These are phyloP conservation scores for Cephus sareptanus DNA, from an alignment of 2,888 invertebrate genomes.

Conservation along the genomic window DNA sequence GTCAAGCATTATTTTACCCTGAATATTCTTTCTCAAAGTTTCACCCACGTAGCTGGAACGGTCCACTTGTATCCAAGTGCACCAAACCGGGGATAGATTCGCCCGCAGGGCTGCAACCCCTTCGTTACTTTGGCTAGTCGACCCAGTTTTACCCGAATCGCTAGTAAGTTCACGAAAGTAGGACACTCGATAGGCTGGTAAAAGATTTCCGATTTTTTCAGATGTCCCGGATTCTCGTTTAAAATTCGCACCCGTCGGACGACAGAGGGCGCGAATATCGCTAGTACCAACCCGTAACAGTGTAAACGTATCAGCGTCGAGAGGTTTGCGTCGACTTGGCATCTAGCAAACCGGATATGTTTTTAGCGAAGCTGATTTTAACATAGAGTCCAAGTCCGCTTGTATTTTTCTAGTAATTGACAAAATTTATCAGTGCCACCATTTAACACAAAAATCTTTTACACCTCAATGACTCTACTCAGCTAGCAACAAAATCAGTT, in stretches of 20 bases:
- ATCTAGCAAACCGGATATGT: not conserved
- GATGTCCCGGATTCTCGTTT: not conserved
- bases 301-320: not conserved
- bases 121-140: constrained; percentile 44
- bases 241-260: not conserved
- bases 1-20: not conserved
- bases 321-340: not conserved
- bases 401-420: not conserved
- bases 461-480: not conserved
- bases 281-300: not conserved
- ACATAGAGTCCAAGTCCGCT: not conserved
- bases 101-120: constrained; percentile 44
- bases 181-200: constrained; percentile 28
- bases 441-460: not conserved
- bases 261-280: not conserved
- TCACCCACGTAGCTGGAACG: not conserved
- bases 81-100: constrained; percentile 38
- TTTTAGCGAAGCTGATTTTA: not conserved
- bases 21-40: not conserved
- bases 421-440: not conserved
- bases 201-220: not conserved
- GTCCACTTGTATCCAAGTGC: not conserved
- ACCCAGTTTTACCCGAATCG: constrained; percentile 44
- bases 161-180: constrained; percentile 34
- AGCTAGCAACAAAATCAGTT: not conserved